Percentiles rank a stretch among this genome's conserved stretches.
Conservation (phyloP, 2,113 vertebrate species). For the Alethe castanea region DNA sequence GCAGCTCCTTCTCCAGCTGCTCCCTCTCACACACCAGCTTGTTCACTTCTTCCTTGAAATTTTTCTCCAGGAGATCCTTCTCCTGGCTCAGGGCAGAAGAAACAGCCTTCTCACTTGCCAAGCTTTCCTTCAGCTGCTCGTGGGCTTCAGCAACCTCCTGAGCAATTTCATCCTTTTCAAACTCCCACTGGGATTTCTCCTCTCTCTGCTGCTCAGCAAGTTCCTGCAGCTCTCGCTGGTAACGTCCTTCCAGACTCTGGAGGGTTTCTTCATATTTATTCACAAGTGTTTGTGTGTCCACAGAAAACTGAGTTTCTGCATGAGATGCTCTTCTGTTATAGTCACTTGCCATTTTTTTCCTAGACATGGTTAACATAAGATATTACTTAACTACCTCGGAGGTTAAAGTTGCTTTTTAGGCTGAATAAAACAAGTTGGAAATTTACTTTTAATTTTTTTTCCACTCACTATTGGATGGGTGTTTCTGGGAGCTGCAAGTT, state of each 20-base stretch:
- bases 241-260: conserved; percentile 70
- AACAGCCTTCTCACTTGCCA: conserved; percentile 66
- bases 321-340: conserved; percentile 81
- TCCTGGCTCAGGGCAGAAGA: conserved; percentile 66
- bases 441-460: neutral
- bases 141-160: conserved; percentile 69
- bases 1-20: conserved; percentile 77
- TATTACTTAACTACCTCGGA: conserved; percentile 65
- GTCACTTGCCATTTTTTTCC: conserved; percentile 83
- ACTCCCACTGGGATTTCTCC: conserved; percentile 81
- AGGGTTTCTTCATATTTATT: conserved; percentile 74
- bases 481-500: neutral
- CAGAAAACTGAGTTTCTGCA: conserved; percentile 79
- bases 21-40: conserved; percentile 69
- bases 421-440: neutral
- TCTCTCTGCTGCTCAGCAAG: conserved; percentile 67
- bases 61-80: conserved; percentile 70
- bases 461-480: neutral
- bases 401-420: conserved; percentile 4
- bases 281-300: conserved; percentile 74
- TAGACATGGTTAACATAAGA: conserved; percentile 81
- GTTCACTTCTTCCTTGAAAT: conserved; percentile 71
- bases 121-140: conserved; percentile 54
- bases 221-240: conserved; percentile 73
- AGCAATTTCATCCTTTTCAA: conserved; percentile 73